Evolutionary conservation across 2,797 vertebrate genomes (phyloP).

Genomic region (Apodemus agrarius): DNA sequence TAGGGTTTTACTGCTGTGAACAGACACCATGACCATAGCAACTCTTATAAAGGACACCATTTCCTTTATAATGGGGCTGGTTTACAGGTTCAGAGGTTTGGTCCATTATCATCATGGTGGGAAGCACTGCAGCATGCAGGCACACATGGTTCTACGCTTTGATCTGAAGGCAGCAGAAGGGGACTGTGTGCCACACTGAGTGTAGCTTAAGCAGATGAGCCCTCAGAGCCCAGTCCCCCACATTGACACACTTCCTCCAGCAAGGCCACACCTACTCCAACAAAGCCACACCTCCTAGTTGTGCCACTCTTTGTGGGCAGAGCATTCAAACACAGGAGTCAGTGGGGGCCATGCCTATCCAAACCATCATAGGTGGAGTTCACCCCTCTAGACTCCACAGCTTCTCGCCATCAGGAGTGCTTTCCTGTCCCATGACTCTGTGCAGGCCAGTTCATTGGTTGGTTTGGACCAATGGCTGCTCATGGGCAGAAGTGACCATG

Average conservation of each 20-base stretch:
- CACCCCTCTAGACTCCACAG: neutral
- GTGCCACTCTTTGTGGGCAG: neutral
- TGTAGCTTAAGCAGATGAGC: neutral
- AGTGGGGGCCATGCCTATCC: neutral
- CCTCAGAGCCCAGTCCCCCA: neutral
- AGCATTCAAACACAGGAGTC: neutral
- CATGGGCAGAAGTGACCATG: accelerated
- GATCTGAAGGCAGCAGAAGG: neutral
- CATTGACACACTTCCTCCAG: neutral
- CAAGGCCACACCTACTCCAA: neutral
- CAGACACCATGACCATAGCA: neutral
- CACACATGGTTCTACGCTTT: neutral
- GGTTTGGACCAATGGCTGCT: neutral
- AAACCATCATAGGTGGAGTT: neutral
- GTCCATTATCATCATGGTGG: neutral
- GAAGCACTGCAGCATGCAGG: neutral
- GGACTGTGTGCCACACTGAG: neutral
- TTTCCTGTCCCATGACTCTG: neutral
- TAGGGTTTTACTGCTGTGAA: neutral
- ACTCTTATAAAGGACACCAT: neutral
- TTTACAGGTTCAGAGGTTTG: neutral
- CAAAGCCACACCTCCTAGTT: neutral
- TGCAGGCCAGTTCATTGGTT: neutral
- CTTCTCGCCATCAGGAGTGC: too few relatives aligned
- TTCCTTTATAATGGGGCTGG: neutral